phyloP scores from a whole-genome alignment of 2,888 invertebrate species.

The Cataglyphis altisquamis region DNA sequence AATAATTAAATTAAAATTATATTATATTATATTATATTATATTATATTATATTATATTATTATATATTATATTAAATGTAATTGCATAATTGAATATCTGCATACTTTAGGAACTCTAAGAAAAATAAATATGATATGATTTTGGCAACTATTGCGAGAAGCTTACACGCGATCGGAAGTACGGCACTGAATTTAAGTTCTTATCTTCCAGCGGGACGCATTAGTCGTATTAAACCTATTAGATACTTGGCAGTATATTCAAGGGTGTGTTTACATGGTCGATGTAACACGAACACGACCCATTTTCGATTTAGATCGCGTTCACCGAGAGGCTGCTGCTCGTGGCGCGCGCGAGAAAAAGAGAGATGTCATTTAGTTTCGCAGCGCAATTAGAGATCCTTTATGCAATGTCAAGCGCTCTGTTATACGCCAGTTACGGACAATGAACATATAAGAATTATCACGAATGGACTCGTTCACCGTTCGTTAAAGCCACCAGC shows the following conservation, averaged over 20 bases:
- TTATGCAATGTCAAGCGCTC: conserved; percentile 80
- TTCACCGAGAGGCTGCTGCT: conserved; percentile 22
- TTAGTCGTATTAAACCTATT: conserved; percentile 68
- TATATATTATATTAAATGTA: too few species aligned
- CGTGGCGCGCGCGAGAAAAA: background rate
- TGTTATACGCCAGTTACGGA: conserved; percentile 82
- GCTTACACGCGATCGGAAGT: background rate
- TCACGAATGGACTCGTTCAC: conserved; percentile 79
- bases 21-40: too few species aligned
- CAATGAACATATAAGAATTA: conserved; percentile 82
- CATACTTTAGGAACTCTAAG: background rate
- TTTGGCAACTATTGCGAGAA: too few species aligned
- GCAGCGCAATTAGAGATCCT: conserved; percentile 66
- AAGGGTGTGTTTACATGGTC: conserved; percentile 65
- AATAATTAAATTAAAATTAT: too few species aligned
- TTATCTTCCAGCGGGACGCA: conserved; percentile 54
- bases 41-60: too few species aligned
- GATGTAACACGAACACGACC: conserved; percentile 66
- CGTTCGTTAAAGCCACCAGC: conserved; percentile 73
- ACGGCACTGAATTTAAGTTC: conserved; percentile 27
- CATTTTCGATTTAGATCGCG: conserved; percentile 63
- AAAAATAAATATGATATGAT: background rate
- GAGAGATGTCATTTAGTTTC: conserved; percentile 59
- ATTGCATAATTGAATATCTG: too few species aligned
- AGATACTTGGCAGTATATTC: conserved; percentile 47